Base-by-base conservation (phyloP, 2,888 invertebrate species). In the Brenthis hecate region DNA sequence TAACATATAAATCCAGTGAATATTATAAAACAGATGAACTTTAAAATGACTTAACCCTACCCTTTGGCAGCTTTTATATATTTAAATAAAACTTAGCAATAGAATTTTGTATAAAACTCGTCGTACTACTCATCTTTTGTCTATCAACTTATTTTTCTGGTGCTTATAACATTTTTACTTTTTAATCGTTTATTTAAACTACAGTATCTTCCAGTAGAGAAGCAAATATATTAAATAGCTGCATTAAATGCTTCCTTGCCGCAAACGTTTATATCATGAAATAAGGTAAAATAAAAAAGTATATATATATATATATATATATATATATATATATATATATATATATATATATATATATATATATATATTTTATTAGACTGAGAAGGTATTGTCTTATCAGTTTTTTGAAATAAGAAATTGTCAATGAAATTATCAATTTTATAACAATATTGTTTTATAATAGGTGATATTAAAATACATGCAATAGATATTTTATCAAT, bases 191-290 rank as follows among this genome's bases (percentile, higher is more conserved):
- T 32, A 51, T 32, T 43, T 53, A 16, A 53, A 51, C 4, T n/a
- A 16, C 19, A 14, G 36, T 60, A 65, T 66, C 64, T 68, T 70
- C 66, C 70, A 70, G 13, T 62, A 65, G 61, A 56, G 13, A 70
- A 69, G 28, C 28, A 28, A 28, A 28, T 28, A 28, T 28, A 28
- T 55, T 72, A 74, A 60, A 60, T 43, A 69, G 63, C 81, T 82
- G 87, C 87, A 87, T 88, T 70, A 71, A 87, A 87, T 89, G 88
- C 86, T 73, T 77, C 79, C 86, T 87, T 88, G 86, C 88, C 86
- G 61, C 65, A 47, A 57, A 60, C 56, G 36, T 36, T 43, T 11
- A 2, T 43, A 43, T 43, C 36, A 43, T 3, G 36, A 43, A 11
- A 43, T 54, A 56, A 61, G 53, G 65, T 64, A 61, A 57, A 55